These are phyloP conservation scores for Colletes gigas DNA, from an alignment of 1,140 invertebrate genomes.

Conservation along the genomic window DNA sequence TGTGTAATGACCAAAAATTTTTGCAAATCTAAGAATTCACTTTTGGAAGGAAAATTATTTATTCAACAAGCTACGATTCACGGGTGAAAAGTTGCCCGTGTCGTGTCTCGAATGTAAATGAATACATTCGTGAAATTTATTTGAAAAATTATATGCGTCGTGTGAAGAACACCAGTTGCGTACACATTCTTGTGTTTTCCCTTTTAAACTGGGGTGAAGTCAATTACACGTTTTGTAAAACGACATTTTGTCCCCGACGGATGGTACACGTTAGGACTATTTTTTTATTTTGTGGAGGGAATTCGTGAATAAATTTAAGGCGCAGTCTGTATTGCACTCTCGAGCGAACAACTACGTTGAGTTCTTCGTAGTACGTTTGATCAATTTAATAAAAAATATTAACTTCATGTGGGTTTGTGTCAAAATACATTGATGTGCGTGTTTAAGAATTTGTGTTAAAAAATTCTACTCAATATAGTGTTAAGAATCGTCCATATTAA, in stretches of 20 bases:
- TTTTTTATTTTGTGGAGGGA: not conserved
- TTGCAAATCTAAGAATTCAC: no score
- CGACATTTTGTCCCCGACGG: not conserved
- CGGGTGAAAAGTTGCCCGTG: not conserved
- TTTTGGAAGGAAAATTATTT: not conserved
- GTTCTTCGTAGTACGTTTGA: not conserved
- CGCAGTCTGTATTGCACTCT: not conserved
- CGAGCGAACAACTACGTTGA: not conserved
- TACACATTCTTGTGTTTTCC: not conserved
- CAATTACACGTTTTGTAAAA: not conserved
- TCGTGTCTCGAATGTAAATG: not conserved
- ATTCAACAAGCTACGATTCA: not conserved
- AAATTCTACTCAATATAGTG: no score
- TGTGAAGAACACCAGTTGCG: not conserved
- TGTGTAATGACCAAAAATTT: no score
- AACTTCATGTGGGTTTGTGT: no score
- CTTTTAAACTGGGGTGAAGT: not conserved
- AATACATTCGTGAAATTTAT: not conserved
- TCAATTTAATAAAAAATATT: not conserved
- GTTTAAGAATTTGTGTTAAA: no score
- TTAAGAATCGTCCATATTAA: no score
- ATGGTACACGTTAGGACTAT: not conserved
- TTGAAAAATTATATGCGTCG: not conserved
- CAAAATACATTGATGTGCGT: no score
- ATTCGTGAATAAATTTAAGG: not conserved